Evolutionary conservation across 2,888 invertebrate species (phyloP).

Genomic region (Agrochola macilenta): DNA sequence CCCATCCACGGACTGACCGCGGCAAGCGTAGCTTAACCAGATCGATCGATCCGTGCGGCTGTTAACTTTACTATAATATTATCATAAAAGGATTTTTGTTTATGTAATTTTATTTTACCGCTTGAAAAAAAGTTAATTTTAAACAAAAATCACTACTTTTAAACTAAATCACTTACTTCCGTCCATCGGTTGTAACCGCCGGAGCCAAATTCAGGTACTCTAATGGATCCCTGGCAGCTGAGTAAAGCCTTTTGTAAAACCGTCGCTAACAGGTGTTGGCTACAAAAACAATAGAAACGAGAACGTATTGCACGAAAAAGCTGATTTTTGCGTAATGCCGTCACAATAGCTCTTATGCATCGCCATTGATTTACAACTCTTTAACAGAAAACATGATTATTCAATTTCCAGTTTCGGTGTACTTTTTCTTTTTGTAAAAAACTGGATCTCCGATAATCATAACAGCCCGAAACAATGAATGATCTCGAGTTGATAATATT

Average conservation of each 20-base stretch:
- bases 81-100: not conserved
- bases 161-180: constrained; percentile 22
- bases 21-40: no score
- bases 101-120: not conserved
- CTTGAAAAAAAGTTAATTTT: not conserved
- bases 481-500: constrained; percentile 9
- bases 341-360: constrained; percentile 66
- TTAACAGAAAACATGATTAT: constrained; percentile 58
- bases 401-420: constrained; percentile 22
- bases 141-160: not conserved
- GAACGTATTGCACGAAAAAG: constrained; percentile 58
- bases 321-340: constrained; percentile 62
- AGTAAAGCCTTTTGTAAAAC: constrained; percentile 71
- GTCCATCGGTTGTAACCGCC: constrained; percentile 34
- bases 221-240: constrained; percentile 37
- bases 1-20: no score
- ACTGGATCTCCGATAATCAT: constrained; percentile 10
- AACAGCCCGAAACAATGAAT: constrained; percentile 19
- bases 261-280: constrained; percentile 52
- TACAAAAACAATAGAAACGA: constrained; percentile 58
- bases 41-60: no score
- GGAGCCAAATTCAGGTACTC: constrained; percentile 18
- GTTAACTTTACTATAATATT: not conserved
- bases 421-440: constrained; percentile 20
- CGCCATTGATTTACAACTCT: constrained; percentile 34